A percentile compares a stretch with the other conserved stretches of the same genome.
Evolutionary conservation across 2,797 vertebrate species (phyloP).

Genomic region (Cichlasoma orientale): DNA sequence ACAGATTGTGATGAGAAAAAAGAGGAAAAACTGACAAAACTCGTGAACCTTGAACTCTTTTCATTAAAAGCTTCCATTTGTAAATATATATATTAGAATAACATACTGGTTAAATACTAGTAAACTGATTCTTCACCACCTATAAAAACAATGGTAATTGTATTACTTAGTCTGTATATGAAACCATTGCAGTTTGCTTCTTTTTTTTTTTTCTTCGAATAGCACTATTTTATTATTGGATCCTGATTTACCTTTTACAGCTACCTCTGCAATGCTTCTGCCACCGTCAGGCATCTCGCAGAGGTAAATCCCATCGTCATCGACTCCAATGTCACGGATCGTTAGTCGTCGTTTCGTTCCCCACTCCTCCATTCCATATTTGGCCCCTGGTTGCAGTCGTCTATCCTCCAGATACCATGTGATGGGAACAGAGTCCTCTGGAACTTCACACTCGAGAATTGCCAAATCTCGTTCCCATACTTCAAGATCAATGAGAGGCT

Average conservation of each 20-base stretch:
- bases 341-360: conserved; percentile 90
- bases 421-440: conserved; percentile 91
- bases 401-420: conserved; percentile 97
- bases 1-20: no score
- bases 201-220: no score
- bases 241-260: conserved; percentile 89
- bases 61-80: no score
- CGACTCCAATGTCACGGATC: conserved; percentile 90
- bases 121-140: neutral
- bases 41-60: no score
- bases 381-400: conserved; percentile 92
- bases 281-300: conserved; percentile 97
- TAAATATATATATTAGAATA: no score
- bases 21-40: neutral
- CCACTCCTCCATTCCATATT: conserved; percentile 95
- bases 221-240: neutral
- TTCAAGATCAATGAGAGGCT: conserved; percentile 92
- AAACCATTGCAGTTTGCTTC: neutral
- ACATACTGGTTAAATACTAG: no score
- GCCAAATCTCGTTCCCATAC: conserved; percentile 91
- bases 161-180: neutral
- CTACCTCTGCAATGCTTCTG: conserved; percentile 93
- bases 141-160: neutral
- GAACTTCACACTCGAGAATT: conserved; percentile 95
- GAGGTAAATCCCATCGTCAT: conserved; percentile 96